Evolutionary conservation across 1,140 invertebrate species (phyloP), one percentile per base, ranked within the genome.

Genomic region (Hesperophylax magnus): DNA sequence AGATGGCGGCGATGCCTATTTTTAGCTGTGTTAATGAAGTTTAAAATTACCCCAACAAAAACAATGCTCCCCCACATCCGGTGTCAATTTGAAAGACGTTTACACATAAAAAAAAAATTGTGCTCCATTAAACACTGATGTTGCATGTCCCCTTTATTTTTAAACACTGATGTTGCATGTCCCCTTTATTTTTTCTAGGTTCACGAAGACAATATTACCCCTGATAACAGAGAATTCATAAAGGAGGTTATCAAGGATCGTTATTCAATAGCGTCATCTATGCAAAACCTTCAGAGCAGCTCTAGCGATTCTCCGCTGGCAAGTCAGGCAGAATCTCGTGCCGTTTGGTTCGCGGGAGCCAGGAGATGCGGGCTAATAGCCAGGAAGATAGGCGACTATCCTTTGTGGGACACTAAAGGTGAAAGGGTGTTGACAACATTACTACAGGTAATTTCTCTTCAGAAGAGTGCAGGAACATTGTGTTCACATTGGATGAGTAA

Each of bases 301-400:
- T 27, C 84, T 85, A 60, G 90, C 87, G 84, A 91, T 84, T 85
- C 92, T 54, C 85, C 88, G 91, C 93, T 8, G 87, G 91, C 60
- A 91, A 92, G 81, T 89, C 92, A 22, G 84, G 56, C 88, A 71
- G 84, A 86, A 61, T 85, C 89, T 85, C 39, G 39, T 47, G 88
- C 89, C 17, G 87, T 93, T 85, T 98, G 96, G 95, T 90, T 87
- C 15, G 88, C 89, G 63, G 86, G 86, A 3, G 92, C 93, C 7
- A 89, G 91, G 80, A 91, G 98, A 86, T 93, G 93, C 81, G 98
- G 98, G 60, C 86, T 99, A 2, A 94, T 99, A 86, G 97, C 95
- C 0, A 92, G 94, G 75, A 99, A 99, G 91, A 96, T 99, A 86
- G 98, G 98, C 47, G 90, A 95, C 74, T 94, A 98, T 88, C 97